phyloP scores from a whole-genome alignment of 2,888 invertebrate species.

The Mycalesis mineus region DNA sequence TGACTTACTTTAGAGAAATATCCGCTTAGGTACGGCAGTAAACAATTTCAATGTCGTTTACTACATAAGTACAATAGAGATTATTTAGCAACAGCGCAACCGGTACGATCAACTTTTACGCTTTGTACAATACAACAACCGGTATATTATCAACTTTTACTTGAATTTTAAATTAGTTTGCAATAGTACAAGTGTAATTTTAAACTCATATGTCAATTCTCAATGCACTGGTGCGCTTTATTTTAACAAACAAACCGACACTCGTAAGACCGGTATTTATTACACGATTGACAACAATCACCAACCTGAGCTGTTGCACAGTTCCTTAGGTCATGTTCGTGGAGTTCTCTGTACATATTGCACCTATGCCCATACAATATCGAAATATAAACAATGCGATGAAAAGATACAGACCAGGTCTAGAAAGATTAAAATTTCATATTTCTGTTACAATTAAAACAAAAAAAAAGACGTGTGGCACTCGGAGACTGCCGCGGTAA shows the following conservation, averaged over 20 bases:
- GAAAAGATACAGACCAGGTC: too few relatives aligned
- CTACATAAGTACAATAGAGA: not conserved
- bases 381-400: too few relatives aligned
- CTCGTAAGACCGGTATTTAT: slow-evolving; percentile 8
- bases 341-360: not conserved
- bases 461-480: too few relatives aligned
- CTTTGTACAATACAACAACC: not conserved
- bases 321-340: not conserved
- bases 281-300: slow-evolving; percentile 12
- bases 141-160: not conserved
- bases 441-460: too few relatives aligned
- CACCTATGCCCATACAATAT: too few relatives aligned
- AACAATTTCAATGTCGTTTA: slow-evolving; percentile 5
- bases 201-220: not conserved
- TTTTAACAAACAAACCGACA: not conserved
- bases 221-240: slow-evolving; percentile 1
- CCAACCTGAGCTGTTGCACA: slow-evolving; percentile 7
- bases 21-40: slow-evolving; percentile 4
- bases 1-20: not conserved
- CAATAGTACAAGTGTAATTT: not conserved
- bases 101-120: not conserved
- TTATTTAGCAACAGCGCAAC: not conserved
- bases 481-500: too few relatives aligned
- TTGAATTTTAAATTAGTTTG: not conserved
- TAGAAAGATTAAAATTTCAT: too few relatives aligned